Evolutionary conservation across 2,888 invertebrate species (phyloP), one percentile per base, ranked within the genome.

Genomic region (Drosophila cracens): DNA sequence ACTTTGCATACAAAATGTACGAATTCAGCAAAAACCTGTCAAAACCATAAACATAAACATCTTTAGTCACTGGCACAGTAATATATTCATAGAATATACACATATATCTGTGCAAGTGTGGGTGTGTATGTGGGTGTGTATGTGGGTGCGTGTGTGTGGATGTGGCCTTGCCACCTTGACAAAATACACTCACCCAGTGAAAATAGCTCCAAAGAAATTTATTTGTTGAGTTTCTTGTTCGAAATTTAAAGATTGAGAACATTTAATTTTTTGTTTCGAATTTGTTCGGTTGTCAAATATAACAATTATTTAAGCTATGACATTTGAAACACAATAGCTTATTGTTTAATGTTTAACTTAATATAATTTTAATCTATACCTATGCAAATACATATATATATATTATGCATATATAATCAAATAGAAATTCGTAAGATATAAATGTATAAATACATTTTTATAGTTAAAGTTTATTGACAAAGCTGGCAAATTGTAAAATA

Each of bases 121-220:
- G 11, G 11, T 43, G 43, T 5, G 21, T n/a, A n/a, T 4, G 43
- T 21, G n/a, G 5, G 43, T 3, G 4, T 21, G 43, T 0, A 18
- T 71, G 59, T 65, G 64, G 0, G n/a, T 11, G 43, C 6, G 11
- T 1, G n/a, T n/a, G 40, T n/a, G 10, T 11, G 64, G n/a, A n/a
- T 31, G n/a, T 86, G 86, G 88, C 84, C 88, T 85, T 84, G 84
- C 74, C 86, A 86, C 86, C 83, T 81, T 78, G 74, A 70, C 82
- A 81, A 81, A 83, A 76, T 83, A 83, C 83, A 88, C 86, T 78
- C 81, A 78, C 54, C 60, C 70, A 52, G 60, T 57, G 46, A 74
- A 59, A 74, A 68, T 62, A 73, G 51, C 49, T 74, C 57, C 51
- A 61, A 51, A 61, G 63, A 34, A 64, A 52, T 49, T 16, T 53